Evolutionary conservation across 1,140 invertebrate genomes (phyloP).

Genomic region (Drosophila nigromelanica): DNA sequence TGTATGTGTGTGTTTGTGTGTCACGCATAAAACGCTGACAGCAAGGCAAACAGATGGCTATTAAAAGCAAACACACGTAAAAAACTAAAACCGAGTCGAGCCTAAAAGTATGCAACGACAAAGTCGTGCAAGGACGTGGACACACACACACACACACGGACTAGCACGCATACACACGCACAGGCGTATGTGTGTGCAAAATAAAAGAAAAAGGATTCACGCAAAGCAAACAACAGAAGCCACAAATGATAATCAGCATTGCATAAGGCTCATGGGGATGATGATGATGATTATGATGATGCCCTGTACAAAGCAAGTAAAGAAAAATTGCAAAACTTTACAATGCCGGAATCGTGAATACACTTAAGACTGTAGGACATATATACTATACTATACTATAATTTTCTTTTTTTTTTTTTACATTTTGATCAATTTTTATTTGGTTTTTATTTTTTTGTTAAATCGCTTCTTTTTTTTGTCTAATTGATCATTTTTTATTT

Average conservation of each 20-base stretch:
- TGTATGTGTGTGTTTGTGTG: constrained; percentile 67
- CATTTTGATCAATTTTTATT: too few species aligned
- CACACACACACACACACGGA: background rate
- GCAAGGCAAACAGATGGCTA: constrained; percentile 75
- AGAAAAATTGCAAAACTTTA: background rate
- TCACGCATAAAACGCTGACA: constrained; percentile 79
- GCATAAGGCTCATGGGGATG: constrained; percentile 44
- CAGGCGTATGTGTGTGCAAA: constrained; percentile 17
- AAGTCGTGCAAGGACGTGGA: constrained; percentile 64
- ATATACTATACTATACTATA: too few species aligned
- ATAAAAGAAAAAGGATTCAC: constrained; percentile 65
- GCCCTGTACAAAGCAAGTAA: constrained; percentile 30
- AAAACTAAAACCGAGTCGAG: constrained; percentile 61
- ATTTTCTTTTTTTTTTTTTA: too few species aligned
- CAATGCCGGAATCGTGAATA: background rate
- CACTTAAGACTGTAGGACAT: background rate
- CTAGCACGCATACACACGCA: background rate
- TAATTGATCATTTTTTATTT: too few species aligned
- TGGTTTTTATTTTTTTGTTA: too few species aligned
- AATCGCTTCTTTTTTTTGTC: too few species aligned
- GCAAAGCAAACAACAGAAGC: constrained; percentile 52
- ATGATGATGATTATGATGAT: constrained; percentile 43
- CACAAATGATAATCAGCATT: constrained; percentile 54
- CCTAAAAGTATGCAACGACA: constrained; percentile 66
- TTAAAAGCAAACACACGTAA: constrained; percentile 74